Conservation (phyloP, 1,140 invertebrate genomes). For the Neodiprion virginianus region DNA sequence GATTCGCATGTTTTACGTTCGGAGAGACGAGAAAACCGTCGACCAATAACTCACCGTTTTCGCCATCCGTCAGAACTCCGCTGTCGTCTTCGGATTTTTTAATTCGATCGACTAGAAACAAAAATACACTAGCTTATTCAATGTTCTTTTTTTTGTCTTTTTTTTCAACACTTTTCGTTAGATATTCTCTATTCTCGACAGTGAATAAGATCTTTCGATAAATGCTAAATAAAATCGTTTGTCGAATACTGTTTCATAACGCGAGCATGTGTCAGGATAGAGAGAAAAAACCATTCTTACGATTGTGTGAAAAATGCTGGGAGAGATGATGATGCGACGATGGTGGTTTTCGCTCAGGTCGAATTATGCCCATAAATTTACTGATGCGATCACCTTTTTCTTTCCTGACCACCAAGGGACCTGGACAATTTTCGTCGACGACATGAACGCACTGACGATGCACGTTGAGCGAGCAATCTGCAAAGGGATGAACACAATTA, state of each 20-base stretch:
- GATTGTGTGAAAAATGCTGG: constrained; percentile 52
- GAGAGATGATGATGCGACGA: constrained; percentile 50
- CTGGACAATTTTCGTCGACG: constrained; percentile 86
- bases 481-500: constrained; percentile 39
- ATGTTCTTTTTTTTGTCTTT: no score
- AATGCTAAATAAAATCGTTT: neutral
- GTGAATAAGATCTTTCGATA: neutral
- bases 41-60: constrained; percentile 53
- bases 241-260: neutral
- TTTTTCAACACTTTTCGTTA: no score
- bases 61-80: constrained; percentile 50
- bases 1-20: no score
- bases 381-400: constrained; percentile 72
- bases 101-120: constrained; percentile 52
- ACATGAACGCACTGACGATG: constrained; percentile 84
- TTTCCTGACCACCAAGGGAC: constrained; percentile 75
- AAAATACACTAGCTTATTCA: constrained; percentile 11
- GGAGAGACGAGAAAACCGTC: no score
- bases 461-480: constrained; percentile 89
- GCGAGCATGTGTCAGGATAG: no score
- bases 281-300: constrained; percentile 35
- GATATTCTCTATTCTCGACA: no score
- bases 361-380: constrained; percentile 78
- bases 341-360: constrained; percentile 65
- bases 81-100: constrained; percentile 56